Evolutionary conservation across 2,797 vertebrate species (phyloP).

Genomic region (Anniella stebbinsi): DNA sequence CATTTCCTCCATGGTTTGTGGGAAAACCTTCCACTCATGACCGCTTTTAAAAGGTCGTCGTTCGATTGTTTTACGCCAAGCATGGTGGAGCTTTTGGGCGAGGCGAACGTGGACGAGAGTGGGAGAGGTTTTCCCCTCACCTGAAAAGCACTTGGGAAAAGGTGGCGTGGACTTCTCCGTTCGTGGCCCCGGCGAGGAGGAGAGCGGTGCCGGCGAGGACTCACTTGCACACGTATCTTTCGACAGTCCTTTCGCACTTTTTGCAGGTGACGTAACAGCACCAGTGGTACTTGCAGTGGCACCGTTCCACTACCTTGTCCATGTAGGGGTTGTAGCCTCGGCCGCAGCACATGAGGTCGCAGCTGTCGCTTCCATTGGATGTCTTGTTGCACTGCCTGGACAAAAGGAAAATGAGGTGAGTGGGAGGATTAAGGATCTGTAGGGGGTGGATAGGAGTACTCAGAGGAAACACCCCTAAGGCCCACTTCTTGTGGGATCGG

Average conservation of each 20-base stretch:
- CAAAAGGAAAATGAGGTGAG: rapidly evolving
- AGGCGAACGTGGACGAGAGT: background rate
- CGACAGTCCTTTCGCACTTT: constrained; percentile 93
- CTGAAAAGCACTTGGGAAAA: constrained; percentile 23
- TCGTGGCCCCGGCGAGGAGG: background rate
- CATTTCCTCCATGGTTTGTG: constrained; percentile 37
- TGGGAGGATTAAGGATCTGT: too few species aligned
- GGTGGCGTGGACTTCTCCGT: constrained; percentile 2
- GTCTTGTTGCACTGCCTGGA: constrained; percentile 98
- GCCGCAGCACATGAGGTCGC: constrained; percentile 98
- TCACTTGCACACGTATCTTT: constrained; percentile 98
- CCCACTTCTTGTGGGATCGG: background rate
- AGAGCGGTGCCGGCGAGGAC: rapidly evolving
- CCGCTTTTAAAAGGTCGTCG: background rate
- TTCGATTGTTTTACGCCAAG: background rate
- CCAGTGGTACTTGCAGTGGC: constrained; percentile 99
- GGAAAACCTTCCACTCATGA: background rate
- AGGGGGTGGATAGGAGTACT: background rate
- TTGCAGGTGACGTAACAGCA: constrained; percentile 99
- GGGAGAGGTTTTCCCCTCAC: constrained; percentile 39
- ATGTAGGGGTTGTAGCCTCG: constrained; percentile 98
- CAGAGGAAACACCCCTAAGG: too few species aligned
- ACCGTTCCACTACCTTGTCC: constrained; percentile 95
- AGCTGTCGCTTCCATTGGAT: constrained; percentile 96
- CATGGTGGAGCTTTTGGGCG: constrained; percentile 25